Conservation (phyloP, 2,797 vertebrate species). For the Clarias fuscus region DNA sequence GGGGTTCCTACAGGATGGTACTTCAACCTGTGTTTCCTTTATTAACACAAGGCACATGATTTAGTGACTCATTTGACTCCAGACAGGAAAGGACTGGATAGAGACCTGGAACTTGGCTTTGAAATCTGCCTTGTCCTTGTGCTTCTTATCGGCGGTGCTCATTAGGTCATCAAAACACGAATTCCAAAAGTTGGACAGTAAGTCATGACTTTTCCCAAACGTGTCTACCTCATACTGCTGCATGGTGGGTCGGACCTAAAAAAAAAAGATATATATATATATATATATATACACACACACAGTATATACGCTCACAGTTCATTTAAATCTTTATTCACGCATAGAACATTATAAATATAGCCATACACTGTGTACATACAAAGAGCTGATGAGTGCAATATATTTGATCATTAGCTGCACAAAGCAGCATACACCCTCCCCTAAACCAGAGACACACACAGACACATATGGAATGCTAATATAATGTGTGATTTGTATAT, state of each 20-base stretch:
- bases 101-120: conserved; percentile 86
- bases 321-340: background rate
- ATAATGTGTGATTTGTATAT: conserved; percentile 61
- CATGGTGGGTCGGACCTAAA: conserved; percentile 89
- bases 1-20: background rate
- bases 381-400: background rate
- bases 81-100: background rate
- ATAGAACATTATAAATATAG: background rate
- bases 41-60: conserved; percentile 5
- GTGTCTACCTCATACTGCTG: conserved; percentile 92
- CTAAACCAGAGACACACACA: no score
- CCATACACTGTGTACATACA: background rate
- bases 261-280: background rate
- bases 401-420: background rate
- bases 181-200: conserved; percentile 99
- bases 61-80: background rate
- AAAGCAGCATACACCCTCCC: background rate
- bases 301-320: background rate
- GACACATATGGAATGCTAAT: conserved; percentile 42
- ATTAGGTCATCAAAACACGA: conserved; percentile 94
- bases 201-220: conserved; percentile 90
- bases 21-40: background rate
- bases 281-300: background rate
- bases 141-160: conserved; percentile 81
- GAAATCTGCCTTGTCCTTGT: conserved; percentile 80